Conservation (phyloP, 2,113 vertebrate genomes). For the Cynocephalus volans region DNA sequence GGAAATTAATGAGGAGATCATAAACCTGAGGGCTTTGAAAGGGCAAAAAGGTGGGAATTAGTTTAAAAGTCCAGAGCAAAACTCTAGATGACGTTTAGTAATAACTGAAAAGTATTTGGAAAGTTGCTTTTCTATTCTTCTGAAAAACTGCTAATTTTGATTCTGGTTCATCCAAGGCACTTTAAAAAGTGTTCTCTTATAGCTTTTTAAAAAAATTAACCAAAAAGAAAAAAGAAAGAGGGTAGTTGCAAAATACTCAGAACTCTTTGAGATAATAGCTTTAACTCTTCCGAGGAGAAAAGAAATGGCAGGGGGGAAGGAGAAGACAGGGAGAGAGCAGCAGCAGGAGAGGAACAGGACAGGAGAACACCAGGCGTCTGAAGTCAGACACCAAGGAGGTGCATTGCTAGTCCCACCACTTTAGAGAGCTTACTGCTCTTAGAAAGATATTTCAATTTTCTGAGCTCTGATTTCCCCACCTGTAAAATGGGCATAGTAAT, state of each 20-base stretch:
- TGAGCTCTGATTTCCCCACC: not conserved
- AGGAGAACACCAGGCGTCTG: not conserved
- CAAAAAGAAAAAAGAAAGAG: not conserved
- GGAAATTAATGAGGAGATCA: not conserved
- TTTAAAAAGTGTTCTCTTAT: not conserved
- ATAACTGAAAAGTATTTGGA: not conserved
- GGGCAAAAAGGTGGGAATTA: not conserved
- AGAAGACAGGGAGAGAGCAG: not conserved
- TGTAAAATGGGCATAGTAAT: not conserved
- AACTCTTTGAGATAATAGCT: not conserved
- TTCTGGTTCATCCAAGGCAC: not conserved
- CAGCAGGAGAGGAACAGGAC: not conserved
- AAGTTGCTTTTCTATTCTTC: constrained; percentile 23
- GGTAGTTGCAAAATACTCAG: not conserved
- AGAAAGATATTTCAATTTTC: not conserved
- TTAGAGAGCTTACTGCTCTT: not conserved
- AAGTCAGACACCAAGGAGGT: not conserved
- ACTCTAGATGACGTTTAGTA: not conserved
- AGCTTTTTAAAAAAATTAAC: not conserved
- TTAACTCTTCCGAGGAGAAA: not conserved
- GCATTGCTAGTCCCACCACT: not conserved
- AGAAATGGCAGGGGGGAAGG: not conserved
- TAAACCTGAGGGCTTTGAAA: not conserved
- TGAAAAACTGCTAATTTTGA: constrained; percentile 41
- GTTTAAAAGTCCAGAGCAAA: not conserved